phyloP scores from a whole-genome alignment of 2,888 invertebrate species.

The Diachrysia chrysitis region DNA sequence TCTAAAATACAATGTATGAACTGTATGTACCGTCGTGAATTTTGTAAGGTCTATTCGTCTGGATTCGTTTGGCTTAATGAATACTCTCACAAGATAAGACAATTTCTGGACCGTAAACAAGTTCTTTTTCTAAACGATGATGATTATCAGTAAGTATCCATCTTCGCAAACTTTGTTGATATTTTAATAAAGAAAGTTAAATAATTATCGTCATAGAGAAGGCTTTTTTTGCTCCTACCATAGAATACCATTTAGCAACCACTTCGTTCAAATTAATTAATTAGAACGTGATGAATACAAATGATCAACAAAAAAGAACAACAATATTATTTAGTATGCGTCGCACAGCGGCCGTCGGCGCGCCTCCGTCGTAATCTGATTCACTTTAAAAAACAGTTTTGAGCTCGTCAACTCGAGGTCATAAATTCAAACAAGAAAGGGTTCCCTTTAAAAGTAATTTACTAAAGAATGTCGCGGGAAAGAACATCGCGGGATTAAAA shows the following conservation, averaged over 20 bases:
- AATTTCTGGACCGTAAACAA: too few species aligned
- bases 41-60: neutral
- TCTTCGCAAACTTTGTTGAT: too few species aligned
- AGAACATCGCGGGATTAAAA: slow-evolving; percentile 32
- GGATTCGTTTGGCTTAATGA: neutral
- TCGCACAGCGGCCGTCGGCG: slow-evolving; percentile 19
- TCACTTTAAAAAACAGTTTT: slow-evolving; percentile 53
- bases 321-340: slow-evolving; percentile 44
- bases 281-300: neutral
- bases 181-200: neutral
- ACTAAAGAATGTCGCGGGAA: slow-evolving; percentile 52
- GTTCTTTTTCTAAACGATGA: too few species aligned
- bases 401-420: slow-evolving; percentile 53
- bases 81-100: neutral
- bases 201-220: neutral
- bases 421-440: slow-evolving; percentile 55
- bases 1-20: neutral
- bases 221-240: neutral
- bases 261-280: slow-evolving; percentile 4
- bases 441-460: slow-evolving; percentile 50
- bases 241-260: neutral
- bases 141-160: too few species aligned
- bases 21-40: neutral
- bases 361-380: slow-evolving; percentile 40
- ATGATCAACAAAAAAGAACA: slow-evolving; percentile 19